phyloP scores from a whole-genome alignment of 2,797 vertebrate species.

The Ptychadena robeensis region DNA sequence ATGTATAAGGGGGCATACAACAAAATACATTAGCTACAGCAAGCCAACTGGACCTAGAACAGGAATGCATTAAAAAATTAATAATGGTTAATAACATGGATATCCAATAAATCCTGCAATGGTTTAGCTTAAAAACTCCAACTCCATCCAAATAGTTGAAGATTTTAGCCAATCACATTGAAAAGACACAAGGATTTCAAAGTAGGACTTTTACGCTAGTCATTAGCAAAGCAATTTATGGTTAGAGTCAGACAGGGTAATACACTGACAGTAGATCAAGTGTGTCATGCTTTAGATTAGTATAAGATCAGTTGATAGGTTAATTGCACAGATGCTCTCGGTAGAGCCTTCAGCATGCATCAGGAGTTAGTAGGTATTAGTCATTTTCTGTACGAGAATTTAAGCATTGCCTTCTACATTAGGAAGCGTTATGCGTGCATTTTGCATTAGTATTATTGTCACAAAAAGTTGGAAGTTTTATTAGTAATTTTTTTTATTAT shows the following conservation, averaged over 20 bases:
- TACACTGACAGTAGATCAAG: constrained; percentile 41
- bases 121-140: background rate
- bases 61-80: background rate
- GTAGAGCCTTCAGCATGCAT: constrained; percentile 54
- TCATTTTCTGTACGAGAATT: constrained; percentile 28
- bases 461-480: constrained; percentile 25
- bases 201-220: constrained; percentile 13
- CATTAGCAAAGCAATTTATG: constrained; percentile 52
- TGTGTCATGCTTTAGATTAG: constrained; percentile 54
- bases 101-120: background rate
- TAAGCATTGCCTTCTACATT: constrained; percentile 52
- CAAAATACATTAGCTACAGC: constrained; percentile 11
- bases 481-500: background rate
- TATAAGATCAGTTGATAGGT: constrained; percentile 45
- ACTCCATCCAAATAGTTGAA: constrained; percentile 12
- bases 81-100: background rate
- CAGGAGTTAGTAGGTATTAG: constrained; percentile 59
- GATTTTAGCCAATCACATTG: constrained; percentile 11
- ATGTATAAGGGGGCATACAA: background rate
- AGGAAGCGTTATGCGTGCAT: constrained; percentile 60
- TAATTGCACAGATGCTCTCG: constrained; percentile 48
- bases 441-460: constrained; percentile 62
- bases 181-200: constrained; percentile 24
- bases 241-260: constrained; percentile 44
- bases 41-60: background rate